phyloP scores from a whole-genome alignment of 2,888 invertebrate species.

The Arenicola marina region DNA sequence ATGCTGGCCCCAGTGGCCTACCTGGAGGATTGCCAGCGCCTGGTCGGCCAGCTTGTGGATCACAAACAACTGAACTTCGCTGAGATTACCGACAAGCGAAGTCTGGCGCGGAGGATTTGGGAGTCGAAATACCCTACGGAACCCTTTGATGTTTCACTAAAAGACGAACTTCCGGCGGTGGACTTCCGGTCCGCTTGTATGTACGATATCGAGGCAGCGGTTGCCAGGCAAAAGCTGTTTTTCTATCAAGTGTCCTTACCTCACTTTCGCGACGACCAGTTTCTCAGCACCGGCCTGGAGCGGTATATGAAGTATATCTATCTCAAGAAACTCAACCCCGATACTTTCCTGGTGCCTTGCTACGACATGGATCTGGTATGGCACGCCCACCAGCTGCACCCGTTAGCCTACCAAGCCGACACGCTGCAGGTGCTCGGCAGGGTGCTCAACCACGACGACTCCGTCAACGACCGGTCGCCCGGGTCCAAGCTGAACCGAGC shows the following conservation, averaged over 20 bases:
- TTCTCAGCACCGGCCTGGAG: constrained; percentile 57
- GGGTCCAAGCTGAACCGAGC: constrained; percentile 60
- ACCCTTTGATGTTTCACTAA: constrained; percentile 42
- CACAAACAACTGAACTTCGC: constrained; percentile 53
- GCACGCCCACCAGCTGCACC: constrained; percentile 63
- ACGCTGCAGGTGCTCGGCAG: constrained; percentile 49
- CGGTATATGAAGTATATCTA: constrained; percentile 60
- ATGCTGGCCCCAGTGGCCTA: constrained; percentile 56
- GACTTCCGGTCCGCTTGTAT: constrained; percentile 8
- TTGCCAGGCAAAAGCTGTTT: constrained; percentile 61
- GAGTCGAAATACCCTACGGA: constrained; percentile 43
- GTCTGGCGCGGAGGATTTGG: constrained; percentile 42
- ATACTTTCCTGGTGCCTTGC: constrained; percentile 62
- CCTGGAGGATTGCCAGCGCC: constrained; percentile 45
- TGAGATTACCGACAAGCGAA: background rate
- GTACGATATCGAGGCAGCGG: constrained; percentile 61
- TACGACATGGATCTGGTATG: constrained; percentile 64
- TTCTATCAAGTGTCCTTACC: constrained; percentile 64
- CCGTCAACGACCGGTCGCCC: constrained; percentile 60
- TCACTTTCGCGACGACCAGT: constrained; percentile 61
- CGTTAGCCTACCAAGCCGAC: constrained; percentile 50
- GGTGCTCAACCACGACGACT: constrained; percentile 63
- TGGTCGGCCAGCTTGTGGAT: constrained; percentile 55
- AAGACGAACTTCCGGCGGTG: constrained; percentile 3
- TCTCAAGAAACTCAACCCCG: constrained; percentile 60